phyloP scores from a whole-genome alignment of 2,888 invertebrate species.

The Phytoseiulus persimilis region DNA sequence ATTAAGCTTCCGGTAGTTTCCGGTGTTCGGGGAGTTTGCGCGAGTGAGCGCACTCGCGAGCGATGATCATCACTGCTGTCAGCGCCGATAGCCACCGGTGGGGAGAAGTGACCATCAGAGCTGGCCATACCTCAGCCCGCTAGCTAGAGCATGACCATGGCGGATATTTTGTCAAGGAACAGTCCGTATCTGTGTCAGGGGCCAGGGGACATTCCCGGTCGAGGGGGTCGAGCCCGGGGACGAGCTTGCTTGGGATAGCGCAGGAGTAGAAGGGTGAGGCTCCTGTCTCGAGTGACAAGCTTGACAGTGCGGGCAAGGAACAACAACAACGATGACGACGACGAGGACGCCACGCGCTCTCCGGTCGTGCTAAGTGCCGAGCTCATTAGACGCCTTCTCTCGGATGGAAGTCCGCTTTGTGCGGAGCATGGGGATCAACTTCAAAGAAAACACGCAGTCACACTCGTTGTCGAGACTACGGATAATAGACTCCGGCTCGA shows the following conservation, averaged over 20 bases:
- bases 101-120: not conserved
- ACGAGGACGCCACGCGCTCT: not conserved
- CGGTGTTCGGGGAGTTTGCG: not conserved
- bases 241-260: no score
- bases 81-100: not conserved
- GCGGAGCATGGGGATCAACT: not conserved
- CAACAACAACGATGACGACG: not conserved
- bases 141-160: not conserved
- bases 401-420: not conserved
- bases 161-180: not conserved
- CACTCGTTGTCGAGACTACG: not conserved
- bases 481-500: not conserved
- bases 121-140: not conserved
- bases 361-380: not conserved
- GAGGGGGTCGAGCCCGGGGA: no score
- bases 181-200: not conserved
- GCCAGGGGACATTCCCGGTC: not conserved
- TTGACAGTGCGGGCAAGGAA: not conserved
- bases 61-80: not conserved
- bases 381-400: not conserved
- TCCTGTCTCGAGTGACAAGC: not conserved
- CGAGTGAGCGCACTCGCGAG: not conserved
- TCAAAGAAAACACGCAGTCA: not conserved
- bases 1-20: conserved; percentile 5
- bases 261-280: not conserved